Percentiles rank a stretch among this genome's conserved stretches.
phyloP scores from a whole-genome alignment of 2,113 vertebrate genomes.

The Ciconia stormi region DNA sequence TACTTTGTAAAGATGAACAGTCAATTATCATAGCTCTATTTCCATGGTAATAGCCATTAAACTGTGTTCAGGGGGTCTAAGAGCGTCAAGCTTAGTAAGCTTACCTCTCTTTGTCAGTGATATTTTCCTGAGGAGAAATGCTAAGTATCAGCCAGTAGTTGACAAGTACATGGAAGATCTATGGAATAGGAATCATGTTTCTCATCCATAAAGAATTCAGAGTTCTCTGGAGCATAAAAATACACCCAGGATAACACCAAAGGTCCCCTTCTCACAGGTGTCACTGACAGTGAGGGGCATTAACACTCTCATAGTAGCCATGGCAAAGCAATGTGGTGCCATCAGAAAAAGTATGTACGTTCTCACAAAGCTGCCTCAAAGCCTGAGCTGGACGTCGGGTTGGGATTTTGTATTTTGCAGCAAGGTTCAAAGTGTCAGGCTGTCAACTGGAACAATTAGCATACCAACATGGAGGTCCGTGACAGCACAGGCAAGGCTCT shows the following conservation, averaged over 20 bases:
- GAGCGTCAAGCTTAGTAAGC: not conserved
- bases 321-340: not conserved
- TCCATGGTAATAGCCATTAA: not conserved
- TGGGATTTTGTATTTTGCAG: not conserved
- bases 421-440: not conserved
- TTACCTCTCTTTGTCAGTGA: not conserved
- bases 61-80: not conserved
- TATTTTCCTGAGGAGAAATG: not conserved
- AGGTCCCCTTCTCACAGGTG: not conserved
- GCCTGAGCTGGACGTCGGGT: not conserved
- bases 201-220: not conserved
- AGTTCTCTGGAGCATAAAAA: not conserved
- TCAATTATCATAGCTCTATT: not conserved
- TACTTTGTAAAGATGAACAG: not conserved
- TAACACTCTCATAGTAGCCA: not conserved
- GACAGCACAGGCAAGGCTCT: not conserved
- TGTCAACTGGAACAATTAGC: not conserved
- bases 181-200: not conserved
- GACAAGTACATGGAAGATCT: not conserved
- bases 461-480: not conserved
- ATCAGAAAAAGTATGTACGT: not conserved
- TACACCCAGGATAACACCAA: not conserved
- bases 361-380: not conserved
- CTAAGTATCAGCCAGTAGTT: not conserved
- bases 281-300: not conserved